Conservation (phyloP, 2,888 invertebrate species). For the Drosophila bunnanda region DNA sequence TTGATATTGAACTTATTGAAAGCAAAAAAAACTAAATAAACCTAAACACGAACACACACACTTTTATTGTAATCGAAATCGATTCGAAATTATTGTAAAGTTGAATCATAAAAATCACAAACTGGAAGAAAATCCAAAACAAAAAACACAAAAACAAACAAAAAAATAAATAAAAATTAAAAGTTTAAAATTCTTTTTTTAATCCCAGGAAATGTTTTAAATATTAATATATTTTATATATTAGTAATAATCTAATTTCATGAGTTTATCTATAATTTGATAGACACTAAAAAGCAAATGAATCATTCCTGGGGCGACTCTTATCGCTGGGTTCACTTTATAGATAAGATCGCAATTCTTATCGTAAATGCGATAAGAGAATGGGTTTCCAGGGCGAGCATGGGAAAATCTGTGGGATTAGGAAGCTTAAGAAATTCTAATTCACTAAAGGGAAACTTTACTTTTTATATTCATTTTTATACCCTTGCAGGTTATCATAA, state of each 20-base stretch:
- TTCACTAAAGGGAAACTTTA: background rate
- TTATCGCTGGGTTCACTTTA: constrained; percentile 5
- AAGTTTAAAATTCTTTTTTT: constrained; percentile 34
- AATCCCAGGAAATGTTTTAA: background rate
- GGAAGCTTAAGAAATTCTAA: background rate
- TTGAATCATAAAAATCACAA: constrained; percentile 50
- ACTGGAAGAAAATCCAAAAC: constrained; percentile 3
- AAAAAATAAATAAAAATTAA: constrained; percentile 37
- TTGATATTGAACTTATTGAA: constrained; percentile 22
- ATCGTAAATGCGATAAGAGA: constrained; percentile 2
- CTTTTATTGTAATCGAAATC: constrained; percentile 59
- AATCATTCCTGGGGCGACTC: background rate
- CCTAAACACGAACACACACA: constrained; percentile 11
- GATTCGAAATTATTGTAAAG: constrained; percentile 64
- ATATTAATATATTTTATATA: background rate
- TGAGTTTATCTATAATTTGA: constrained; percentile 2
- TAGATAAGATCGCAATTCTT: constrained; percentile 3
- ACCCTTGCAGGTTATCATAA: no score
- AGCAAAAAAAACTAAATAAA: background rate
- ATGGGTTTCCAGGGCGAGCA: background rate
- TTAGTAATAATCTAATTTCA: background rate
- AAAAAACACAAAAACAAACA: constrained; percentile 8
- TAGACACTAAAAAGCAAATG: constrained; percentile 4
- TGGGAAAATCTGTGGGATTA: background rate
- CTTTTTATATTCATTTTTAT: background rate